A percentile compares a stretch with the other conserved stretches of the same genome.
Conservation (phyloP, 2,888 invertebrate genomes). For the Resseliella maxima region DNA sequence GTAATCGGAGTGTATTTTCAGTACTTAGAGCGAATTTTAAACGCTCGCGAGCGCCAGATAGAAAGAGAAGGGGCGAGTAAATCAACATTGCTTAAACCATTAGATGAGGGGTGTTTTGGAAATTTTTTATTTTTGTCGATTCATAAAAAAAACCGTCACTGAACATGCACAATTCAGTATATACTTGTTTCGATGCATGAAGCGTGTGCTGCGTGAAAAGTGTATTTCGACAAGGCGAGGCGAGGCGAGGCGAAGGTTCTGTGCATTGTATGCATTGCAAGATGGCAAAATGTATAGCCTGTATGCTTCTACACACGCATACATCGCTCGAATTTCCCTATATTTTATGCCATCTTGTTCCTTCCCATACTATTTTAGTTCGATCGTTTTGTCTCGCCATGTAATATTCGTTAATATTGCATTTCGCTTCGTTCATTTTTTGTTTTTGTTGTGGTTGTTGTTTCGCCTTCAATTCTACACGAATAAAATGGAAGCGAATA, state of each 20-base stretch:
- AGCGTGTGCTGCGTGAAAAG: not conserved
- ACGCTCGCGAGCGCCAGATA: not conserved
- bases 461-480: not conserved
- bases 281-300: not conserved
- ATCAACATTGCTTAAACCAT: conserved; percentile 26
- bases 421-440: not conserved
- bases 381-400: not conserved
- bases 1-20: conserved; percentile 18
- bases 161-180: conserved; percentile 4
- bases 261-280: not conserved
- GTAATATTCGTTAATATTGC: conserved; percentile 40
- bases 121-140: not conserved
- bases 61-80: not conserved
- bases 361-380: not conserved
- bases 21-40: not conserved
- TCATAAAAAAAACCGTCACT: not conserved
- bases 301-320: not conserved
- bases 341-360: not conserved
- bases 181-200: not conserved
- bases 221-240: not conserved
- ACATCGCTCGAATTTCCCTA: not conserved
- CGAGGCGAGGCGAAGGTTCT: not conserved
- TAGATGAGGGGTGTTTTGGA: conserved; percentile 34
- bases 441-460: conserved; percentile 6
- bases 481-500: not conserved